Evolutionary conservation across 2,888 invertebrate genomes (phyloP).

Genomic region (Cabera pusaria): DNA sequence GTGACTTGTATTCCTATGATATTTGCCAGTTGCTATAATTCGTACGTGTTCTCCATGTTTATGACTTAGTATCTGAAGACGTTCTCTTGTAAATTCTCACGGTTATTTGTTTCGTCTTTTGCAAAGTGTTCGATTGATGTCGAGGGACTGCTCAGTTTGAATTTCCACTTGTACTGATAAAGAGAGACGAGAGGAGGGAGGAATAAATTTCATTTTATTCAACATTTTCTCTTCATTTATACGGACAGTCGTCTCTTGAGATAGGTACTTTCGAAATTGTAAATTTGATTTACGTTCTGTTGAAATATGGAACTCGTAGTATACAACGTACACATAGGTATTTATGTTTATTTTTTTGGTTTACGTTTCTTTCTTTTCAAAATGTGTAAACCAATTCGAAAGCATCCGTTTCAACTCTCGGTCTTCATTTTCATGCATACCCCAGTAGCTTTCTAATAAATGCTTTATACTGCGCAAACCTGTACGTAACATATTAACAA

Average conservation of each 20-base stretch:
- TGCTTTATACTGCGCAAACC: constrained; percentile 40
- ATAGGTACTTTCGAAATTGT: constrained; percentile 8
- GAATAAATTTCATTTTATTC: constrained; percentile 16
- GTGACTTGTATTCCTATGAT: constrained; percentile 40
- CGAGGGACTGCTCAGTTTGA: constrained; percentile 22
- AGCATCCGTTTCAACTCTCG: constrained; percentile 15
- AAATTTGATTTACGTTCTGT: constrained; percentile 3
- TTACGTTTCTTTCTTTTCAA: neutral
- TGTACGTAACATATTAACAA: constrained; percentile 41
- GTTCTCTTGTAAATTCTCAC: constrained; percentile 7
- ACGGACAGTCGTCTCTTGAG: constrained; percentile 13
- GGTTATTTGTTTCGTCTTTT: constrained; percentile 17
- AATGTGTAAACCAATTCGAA: neutral
- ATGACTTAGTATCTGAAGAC: constrained; percentile 9
- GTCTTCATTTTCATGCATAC: constrained; percentile 36
- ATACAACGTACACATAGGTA: neutral
- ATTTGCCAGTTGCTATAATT: constrained; percentile 33
- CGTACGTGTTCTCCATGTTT: constrained; percentile 27
- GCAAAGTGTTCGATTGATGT: constrained; percentile 17
- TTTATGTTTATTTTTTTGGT: no score
- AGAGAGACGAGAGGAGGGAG: constrained; percentile 12
- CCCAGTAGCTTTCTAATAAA: constrained; percentile 31
- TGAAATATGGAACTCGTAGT: neutral
- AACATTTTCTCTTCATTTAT: constrained; percentile 13
- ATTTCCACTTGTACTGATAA: constrained; percentile 22